A percentile compares a stretch with the other conserved stretches of the same genome.
Evolutionary conservation across 2,888 invertebrate species (phyloP).

Genomic region (Tridacna gigas): DNA sequence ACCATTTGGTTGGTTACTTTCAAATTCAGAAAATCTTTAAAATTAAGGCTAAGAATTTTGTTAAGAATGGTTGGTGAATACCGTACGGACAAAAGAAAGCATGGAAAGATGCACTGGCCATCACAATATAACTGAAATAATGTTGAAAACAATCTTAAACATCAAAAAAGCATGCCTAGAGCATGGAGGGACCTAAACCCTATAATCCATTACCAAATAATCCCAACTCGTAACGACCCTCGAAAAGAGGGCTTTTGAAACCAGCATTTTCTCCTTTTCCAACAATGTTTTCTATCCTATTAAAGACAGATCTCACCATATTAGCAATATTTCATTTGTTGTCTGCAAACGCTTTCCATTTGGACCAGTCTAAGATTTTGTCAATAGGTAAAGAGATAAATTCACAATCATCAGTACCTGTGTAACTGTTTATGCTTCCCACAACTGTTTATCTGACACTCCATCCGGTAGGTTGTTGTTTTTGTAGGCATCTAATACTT

Average conservation of each 20-base stretch:
- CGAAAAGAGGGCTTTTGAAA: not conserved
- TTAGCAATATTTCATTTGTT: not conserved
- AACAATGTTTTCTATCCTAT: not conserved
- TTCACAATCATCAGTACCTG: not conserved
- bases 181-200: no score
- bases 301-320: not conserved
- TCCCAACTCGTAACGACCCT: no score
- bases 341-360: not conserved
- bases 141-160: no score
- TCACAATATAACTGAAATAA: no score
- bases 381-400: not conserved
- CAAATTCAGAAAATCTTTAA: no score
- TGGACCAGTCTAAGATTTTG: not conserved
- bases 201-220: no score
- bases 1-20: no score
- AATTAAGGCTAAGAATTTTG: no score
- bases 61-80: no score
- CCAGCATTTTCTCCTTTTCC: not conserved
- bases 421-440: slow-evolving; percentile 86
- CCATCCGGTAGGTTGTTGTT: slow-evolving; percentile 72
- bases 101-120: no score
- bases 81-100: no score
- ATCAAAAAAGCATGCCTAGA: no score
- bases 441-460: slow-evolving; percentile 84
- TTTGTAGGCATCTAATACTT: slow-evolving; percentile 84